Evolutionary conservation across 2,113 vertebrate species (phyloP).

Genomic region (Erythrolamprus reginae): DNA sequence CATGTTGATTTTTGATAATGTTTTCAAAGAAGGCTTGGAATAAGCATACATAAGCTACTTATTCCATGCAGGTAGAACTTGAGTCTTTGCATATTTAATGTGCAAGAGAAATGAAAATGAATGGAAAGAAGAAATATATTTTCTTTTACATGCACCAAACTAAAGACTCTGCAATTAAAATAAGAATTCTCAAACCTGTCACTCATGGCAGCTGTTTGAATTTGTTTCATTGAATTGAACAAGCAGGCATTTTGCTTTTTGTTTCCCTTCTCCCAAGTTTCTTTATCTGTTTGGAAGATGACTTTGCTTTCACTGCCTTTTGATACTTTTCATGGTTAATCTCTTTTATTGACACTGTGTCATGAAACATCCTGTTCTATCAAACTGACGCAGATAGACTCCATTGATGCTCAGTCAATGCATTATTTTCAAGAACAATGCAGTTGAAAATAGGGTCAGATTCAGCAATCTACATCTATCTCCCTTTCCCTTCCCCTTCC

Average conservation of each 20-base stretch:
- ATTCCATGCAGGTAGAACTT: neutral
- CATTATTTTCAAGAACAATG: conserved; percentile 4
- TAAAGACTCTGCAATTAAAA: neutral
- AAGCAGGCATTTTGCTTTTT: neutral
- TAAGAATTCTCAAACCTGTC: neutral
- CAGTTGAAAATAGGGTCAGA: neutral
- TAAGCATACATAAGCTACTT: neutral
- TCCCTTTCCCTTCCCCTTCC: neutral
- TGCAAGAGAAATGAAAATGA: neutral
- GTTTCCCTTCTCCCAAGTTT: neutral
- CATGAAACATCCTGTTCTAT: conserved; percentile 1
- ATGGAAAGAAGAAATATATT: neutral
- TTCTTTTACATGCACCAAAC: neutral
- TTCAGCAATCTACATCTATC: neutral
- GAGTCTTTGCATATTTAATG: neutral
- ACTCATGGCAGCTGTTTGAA: neutral
- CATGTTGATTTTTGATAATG: neutral
- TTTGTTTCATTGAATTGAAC: neutral
- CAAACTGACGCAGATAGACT: neutral
- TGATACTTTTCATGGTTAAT: conserved; percentile 24
- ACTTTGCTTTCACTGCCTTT: neutral
- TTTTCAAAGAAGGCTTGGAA: neutral
- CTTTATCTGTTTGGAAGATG: conserved; percentile 5
- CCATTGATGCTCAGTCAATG: conserved; percentile 3
- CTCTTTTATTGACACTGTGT: conserved; percentile 18